phyloP scores from a whole-genome alignment of 2,113 vertebrate genomes.

The Chionodraco myersi region DNA sequence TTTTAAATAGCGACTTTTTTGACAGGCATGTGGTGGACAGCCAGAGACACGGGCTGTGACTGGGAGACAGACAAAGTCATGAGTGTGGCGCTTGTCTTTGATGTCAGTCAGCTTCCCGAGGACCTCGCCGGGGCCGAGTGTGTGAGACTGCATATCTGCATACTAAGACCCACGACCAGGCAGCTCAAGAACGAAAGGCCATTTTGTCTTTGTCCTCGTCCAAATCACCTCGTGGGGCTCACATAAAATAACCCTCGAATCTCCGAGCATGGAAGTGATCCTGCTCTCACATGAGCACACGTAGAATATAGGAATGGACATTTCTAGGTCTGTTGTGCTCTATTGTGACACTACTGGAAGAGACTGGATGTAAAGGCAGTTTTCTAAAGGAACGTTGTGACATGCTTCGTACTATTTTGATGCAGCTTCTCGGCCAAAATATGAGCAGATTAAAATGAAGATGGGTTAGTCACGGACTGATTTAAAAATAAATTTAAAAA shows the following conservation, averaged over 20 bases:
- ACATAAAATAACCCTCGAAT: slow-evolving; percentile 56
- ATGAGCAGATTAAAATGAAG: slow-evolving; percentile 57
- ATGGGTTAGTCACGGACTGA: slow-evolving; percentile 47
- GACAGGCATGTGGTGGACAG: slow-evolving; percentile 23
- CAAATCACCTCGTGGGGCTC: slow-evolving; percentile 42
- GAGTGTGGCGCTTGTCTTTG: slow-evolving; percentile 60
- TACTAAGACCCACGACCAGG: slow-evolving; percentile 43
- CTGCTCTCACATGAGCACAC: slow-evolving; percentile 40
- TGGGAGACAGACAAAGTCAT: slow-evolving; percentile 62
- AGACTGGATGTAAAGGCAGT: slow-evolving; percentile 11
- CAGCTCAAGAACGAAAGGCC: slow-evolving; percentile 45
- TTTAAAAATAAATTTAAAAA: not conserved
- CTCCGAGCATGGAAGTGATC: slow-evolving; percentile 33
- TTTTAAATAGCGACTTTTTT: slow-evolving; percentile 24
- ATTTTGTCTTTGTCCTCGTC: slow-evolving; percentile 50
- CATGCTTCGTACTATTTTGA: slow-evolving; percentile 36
- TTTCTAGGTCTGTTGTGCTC: slow-evolving; percentile 53
- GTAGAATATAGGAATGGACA: slow-evolving; percentile 41
- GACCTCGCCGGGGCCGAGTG: slow-evolving; percentile 14
- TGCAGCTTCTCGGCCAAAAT: slow-evolving; percentile 39
- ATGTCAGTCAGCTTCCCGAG: slow-evolving; percentile 46
- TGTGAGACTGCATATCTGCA: slow-evolving; percentile 19
- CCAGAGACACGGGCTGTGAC: slow-evolving; percentile 27
- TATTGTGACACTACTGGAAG: slow-evolving; percentile 38
- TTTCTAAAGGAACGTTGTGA: slow-evolving; percentile 42